Percentiles rank a stretch among this genome's conserved stretches.
These are phyloP conservation scores for Mesopsocus fuscifrons DNA, from an alignment of 2,888 invertebrate species.

Conservation along the genomic window DNA sequence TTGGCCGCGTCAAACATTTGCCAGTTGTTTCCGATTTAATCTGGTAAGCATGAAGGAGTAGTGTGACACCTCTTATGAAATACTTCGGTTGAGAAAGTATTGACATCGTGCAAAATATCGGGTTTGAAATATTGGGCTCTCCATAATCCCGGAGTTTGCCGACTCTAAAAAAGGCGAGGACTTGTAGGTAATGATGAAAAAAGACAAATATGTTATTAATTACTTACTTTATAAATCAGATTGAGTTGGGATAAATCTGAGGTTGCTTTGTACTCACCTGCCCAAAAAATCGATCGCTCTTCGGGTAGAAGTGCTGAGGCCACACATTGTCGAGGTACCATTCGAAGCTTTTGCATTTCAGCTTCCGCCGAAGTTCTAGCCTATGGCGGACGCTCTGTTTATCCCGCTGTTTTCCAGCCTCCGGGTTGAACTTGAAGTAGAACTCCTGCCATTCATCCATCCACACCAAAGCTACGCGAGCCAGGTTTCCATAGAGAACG, in stretches of 20 bases:
- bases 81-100: too few relatives aligned
- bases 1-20: constrained; percentile 43
- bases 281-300: constrained; percentile 72
- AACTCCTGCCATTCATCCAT: constrained; percentile 95
- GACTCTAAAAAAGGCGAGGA: constrained; percentile 6
- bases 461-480: constrained; percentile 89
- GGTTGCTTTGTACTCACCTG: too few relatives aligned
- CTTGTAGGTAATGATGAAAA: too few relatives aligned
- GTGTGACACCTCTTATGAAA: too few relatives aligned
- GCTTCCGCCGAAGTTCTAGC: constrained; percentile 32
- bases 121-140: too few relatives aligned
- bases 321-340: constrained; percentile 93
- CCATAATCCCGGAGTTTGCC: neutral
- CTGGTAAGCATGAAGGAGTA: constrained; percentile 21
- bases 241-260: too few relatives aligned
- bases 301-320: constrained; percentile 92
- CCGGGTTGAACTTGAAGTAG: constrained; percentile 68
- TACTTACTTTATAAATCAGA: too few relatives aligned
- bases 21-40: constrained; percentile 31
- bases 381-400: constrained; percentile 41
- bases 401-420: constrained; percentile 37
- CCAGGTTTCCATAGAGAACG: constrained; percentile 77
- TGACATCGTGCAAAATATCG: too few relatives aligned
- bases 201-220: too few relatives aligned
- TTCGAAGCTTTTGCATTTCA: constrained; percentile 34